Conservation (phyloP, 2,113 vertebrate genomes). For the Nettapus auritus region DNA sequence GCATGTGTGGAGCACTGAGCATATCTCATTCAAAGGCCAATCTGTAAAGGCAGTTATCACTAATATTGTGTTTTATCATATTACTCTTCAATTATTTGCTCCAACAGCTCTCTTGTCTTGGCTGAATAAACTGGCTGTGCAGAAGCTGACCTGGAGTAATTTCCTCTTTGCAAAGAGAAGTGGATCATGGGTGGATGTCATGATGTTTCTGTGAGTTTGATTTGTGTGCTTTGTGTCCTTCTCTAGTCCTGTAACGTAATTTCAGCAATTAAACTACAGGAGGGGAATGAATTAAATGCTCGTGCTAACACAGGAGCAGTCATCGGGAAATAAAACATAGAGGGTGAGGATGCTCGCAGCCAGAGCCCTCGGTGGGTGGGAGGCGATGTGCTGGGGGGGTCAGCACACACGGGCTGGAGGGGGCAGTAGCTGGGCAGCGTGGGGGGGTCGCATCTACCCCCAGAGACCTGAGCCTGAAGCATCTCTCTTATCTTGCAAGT, state of each 20-base stretch:
- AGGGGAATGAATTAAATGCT: background rate
- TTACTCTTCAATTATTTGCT: slow-evolving; percentile 43
- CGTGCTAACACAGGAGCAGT: background rate
- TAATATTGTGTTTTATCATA: slow-evolving; percentile 16
- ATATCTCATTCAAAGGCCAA: background rate
- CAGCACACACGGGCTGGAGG: background rate
- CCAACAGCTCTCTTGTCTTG: slow-evolving; percentile 20
- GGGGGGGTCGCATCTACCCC: background rate
- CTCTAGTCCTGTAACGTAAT: background rate
- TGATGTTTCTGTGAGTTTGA: background rate
- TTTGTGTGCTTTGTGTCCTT: background rate
- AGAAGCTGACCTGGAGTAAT: background rate
- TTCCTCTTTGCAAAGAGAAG: background rate
- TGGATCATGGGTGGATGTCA: background rate
- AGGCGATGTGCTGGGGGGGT: background rate
- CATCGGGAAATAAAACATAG: accelerated
- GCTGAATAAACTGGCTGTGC: background rate
- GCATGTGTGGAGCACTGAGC: background rate
- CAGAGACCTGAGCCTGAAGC: background rate
- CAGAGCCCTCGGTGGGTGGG: background rate
- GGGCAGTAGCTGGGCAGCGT: background rate
- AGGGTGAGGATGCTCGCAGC: background rate
- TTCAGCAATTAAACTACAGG: background rate
- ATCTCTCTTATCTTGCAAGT: background rate
- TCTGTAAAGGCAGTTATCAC: background rate